A percentile compares a stretch with the other conserved stretches of the same genome.
phyloP scores from a whole-genome alignment of 2,888 invertebrate genomes.

The Ectemnius continuus region DNA sequence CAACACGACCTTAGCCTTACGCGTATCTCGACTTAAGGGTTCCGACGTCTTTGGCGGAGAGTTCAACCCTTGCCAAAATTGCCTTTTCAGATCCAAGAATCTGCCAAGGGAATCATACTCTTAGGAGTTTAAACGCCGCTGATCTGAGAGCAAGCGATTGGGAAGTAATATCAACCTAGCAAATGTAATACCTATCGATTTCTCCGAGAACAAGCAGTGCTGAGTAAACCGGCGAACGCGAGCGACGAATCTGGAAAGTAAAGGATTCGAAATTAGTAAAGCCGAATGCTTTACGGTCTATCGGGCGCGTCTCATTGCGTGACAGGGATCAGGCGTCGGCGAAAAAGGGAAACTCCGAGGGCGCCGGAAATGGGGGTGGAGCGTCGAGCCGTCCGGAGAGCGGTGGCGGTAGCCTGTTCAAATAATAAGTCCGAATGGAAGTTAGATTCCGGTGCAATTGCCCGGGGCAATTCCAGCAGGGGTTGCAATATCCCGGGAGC shows the following conservation, averaged over 20 bases:
- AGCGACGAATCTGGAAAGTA: slow-evolving; percentile 30
- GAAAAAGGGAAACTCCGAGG: slow-evolving; percentile 14
- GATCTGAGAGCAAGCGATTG: neutral
- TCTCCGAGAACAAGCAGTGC: neutral
- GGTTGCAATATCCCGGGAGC: slow-evolving; percentile 58
- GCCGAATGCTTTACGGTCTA: slow-evolving; percentile 31
- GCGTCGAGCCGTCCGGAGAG: slow-evolving; percentile 34
- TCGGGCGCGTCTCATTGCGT: slow-evolving; percentile 43
- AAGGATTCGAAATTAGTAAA: slow-evolving; percentile 12
- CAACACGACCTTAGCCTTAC: neutral
- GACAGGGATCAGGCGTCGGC: slow-evolving; percentile 31
- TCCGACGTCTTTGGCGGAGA: neutral
- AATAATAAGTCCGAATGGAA: slow-evolving; percentile 71
- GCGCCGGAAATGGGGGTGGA: slow-evolving; percentile 44
- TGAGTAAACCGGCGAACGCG: neutral
- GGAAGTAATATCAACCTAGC: too few relatives aligned
- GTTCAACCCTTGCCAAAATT: neutral
- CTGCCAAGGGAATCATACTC: slow-evolving; percentile 1
- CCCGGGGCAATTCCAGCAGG: slow-evolving; percentile 62
- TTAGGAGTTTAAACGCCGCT: slow-evolving; percentile 1
- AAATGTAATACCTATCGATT: neutral
- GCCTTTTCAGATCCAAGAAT: neutral
- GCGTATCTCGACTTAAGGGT: neutral
- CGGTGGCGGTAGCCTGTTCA: slow-evolving; percentile 58
- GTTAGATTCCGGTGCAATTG: slow-evolving; percentile 65